phyloP scores from a whole-genome alignment of 2,113 vertebrate genomes.

The Turdus rufiventris region DNA sequence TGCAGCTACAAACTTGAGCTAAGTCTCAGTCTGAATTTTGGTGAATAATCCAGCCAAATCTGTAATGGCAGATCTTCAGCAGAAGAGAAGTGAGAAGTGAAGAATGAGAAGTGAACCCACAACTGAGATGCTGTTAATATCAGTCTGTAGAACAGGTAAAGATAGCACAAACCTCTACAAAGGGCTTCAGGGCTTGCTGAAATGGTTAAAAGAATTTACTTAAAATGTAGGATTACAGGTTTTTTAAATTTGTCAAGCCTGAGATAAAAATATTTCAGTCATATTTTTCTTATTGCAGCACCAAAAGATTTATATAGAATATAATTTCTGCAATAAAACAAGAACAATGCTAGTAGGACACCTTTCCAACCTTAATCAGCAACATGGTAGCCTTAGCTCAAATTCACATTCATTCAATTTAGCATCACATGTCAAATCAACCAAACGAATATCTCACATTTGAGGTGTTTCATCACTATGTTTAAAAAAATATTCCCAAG shows the following conservation, averaged over 20 bases:
- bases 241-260: background rate
- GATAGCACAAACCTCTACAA: background rate
- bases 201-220: background rate
- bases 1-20: background rate
- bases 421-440: background rate
- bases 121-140: background rate
- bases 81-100: background rate
- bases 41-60: background rate
- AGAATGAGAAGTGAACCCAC: background rate
- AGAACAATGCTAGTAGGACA: background rate
- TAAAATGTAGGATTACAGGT: rapidly evolving
- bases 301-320: background rate
- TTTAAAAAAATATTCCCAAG: background rate
- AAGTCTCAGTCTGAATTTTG: background rate
- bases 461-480: conserved; percentile 26
- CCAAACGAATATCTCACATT: background rate
- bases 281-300: background rate
- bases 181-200: background rate
- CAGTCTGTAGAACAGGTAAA: background rate
- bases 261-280: background rate
- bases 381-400: background rate
- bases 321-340: background rate
- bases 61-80: background rate
- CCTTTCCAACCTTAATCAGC: background rate
- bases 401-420: background rate